phyloP scores from a whole-genome alignment of 2,888 invertebrate species.

The Euspilapteryx auroguttella region DNA sequence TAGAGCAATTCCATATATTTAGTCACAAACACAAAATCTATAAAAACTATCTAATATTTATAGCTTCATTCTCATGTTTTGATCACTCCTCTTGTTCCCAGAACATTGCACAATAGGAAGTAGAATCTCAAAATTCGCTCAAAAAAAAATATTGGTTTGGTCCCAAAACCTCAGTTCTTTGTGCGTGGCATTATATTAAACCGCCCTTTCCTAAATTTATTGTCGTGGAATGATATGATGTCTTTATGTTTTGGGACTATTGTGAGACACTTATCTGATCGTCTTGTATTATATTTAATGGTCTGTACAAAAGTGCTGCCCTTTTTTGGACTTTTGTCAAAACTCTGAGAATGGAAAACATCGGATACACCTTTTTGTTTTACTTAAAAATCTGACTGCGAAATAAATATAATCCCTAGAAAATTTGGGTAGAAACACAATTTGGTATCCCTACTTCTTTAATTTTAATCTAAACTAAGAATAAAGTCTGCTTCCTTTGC shows the following conservation, averaged over 20 bases:
- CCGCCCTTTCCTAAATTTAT: constrained; percentile 52
- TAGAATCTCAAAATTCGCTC: constrained; percentile 20
- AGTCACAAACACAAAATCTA: no score
- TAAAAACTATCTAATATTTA: no score
- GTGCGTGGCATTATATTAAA: constrained; percentile 31
- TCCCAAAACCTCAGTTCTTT: constrained; percentile 38
- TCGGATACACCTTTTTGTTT: no score
- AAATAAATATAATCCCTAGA: no score
- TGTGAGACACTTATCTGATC: constrained; percentile 56
- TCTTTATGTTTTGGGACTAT: constrained; percentile 49
- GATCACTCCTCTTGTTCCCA: constrained; percentile 54
- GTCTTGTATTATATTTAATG: constrained; percentile 39
- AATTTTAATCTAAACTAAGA: no score
- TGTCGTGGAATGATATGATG: constrained; percentile 55
- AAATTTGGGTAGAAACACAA: no score
- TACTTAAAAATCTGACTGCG: no score
- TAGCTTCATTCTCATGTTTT: constrained; percentile 21
- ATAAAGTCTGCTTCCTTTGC: no score
- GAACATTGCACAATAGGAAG: constrained; percentile 33
- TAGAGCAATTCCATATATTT: no score
- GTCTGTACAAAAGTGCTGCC: constrained; percentile 17
- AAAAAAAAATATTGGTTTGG: constrained; percentile 30
- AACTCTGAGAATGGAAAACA: no score
- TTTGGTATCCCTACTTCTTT: no score
- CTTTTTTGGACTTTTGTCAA: constrained; percentile 16